Evolutionary conservation across 2,797 vertebrate species (phyloP).

Genomic region (Sebastes jordani): DNA sequence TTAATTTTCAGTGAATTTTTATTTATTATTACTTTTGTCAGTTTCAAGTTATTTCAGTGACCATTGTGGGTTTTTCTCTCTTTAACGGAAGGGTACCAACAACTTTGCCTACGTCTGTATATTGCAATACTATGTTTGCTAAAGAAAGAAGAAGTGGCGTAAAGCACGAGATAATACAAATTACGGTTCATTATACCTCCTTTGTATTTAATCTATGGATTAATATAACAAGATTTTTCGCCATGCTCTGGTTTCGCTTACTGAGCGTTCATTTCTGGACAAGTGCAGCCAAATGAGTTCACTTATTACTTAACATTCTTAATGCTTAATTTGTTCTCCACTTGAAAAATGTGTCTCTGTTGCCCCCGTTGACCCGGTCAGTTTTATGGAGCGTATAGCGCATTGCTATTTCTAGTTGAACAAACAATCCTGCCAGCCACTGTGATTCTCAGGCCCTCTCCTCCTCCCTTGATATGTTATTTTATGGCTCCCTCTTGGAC

Average conservation of each 20-base stretch:
- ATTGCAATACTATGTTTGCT: background rate
- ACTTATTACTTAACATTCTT: background rate
- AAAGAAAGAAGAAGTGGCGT: background rate
- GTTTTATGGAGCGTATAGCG: constrained; percentile 11
- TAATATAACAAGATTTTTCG: background rate
- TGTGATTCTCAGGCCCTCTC: constrained; percentile 37
- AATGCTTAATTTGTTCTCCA: background rate
- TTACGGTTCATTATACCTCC: background rate
- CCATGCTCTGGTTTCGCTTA: background rate
- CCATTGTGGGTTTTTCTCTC: no score
- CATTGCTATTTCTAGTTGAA: constrained; percentile 37
- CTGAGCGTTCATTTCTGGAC: background rate
- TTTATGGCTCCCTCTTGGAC: constrained; percentile 53
- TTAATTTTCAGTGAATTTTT: no score
- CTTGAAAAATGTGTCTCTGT: background rate
- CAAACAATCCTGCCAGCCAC: constrained; percentile 20
- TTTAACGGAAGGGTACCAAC: no score
- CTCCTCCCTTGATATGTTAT: constrained; percentile 8
- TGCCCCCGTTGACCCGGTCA: constrained; percentile 12
- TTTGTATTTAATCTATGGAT: background rate
- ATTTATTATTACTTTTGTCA: no score
- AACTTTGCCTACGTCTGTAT: no score
- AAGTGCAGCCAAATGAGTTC: background rate
- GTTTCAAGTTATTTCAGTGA: no score
- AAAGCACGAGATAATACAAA: background rate